phyloP scores from a whole-genome alignment of 2,113 vertebrate species.

The Gyps fulvus region DNA sequence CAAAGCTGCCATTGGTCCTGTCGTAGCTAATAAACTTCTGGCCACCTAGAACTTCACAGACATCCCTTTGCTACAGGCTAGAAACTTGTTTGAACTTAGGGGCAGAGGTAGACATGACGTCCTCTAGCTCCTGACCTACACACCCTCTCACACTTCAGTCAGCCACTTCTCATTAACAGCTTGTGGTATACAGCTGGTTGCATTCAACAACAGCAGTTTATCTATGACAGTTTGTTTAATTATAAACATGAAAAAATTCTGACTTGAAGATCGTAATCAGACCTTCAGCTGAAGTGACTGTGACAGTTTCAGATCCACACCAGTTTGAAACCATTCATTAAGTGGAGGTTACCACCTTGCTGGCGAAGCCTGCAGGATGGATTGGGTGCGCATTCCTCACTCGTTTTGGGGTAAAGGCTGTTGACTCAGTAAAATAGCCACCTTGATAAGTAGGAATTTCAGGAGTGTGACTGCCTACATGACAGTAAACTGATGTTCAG shows the following conservation, averaged over 20 bases:
- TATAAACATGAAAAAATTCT: neutral
- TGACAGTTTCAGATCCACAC: neutral
- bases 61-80: neutral
- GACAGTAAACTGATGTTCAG: neutral
- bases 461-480: neutral
- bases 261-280: neutral
- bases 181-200: neutral
- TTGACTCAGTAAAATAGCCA: neutral
- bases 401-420: neutral
- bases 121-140: neutral
- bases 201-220: neutral
- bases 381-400: neutral
- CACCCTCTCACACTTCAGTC: neutral
- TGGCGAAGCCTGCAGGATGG: neutral
- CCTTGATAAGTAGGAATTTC: neutral
- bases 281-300: neutral
- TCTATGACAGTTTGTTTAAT: neutral
- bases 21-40: neutral
- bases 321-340: neutral
- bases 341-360: neutral
- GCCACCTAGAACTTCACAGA: neutral
- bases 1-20: neutral
- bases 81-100: neutral
- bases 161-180: neutral
- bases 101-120: neutral